Evolutionary conservation across 2,113 vertebrate genomes (phyloP), one percentile per base, ranked within the genome.

Genomic region (Procavia capensis): DNA sequence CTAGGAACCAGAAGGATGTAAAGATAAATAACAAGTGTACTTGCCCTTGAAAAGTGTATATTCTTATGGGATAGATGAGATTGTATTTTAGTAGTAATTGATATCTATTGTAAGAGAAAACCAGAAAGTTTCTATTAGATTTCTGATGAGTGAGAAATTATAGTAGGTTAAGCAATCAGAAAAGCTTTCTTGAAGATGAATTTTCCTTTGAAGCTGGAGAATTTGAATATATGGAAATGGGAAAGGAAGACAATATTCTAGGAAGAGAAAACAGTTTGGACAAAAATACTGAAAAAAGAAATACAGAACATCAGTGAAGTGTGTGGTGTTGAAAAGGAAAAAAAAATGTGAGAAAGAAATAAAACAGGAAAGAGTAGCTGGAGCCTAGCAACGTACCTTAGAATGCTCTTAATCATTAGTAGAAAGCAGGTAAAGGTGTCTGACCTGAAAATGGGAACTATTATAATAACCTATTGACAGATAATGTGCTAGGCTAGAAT

Each of bases 361-460:
- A 50, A 91, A 95, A 89, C 13, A 54, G n/a, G 68, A 89, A 74
- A 14, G 16, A 1, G 4, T 50, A 24, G 13, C 36, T 93, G 43
- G 20, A 83, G 20, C 3, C 70, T 96, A 84, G n/a, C 7, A 75
- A 81, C 76, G 10, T 66, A 74, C 25, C 74, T 92, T 36, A 85
- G 54, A 86, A 72, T 66, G 43, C 24, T 93, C 95, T 79, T n/a
- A 43, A 31, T 89, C 39, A 87, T 66, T n/a, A 79, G 20, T 63
- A 78, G 24, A 39, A 72, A 94, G 54, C 66, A 92, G 7, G n/a
- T 75, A 7, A 97, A 93, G 9, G 78, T 89, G 89, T 93, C n/a
- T 86, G 61, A 79, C 54, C 36, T 89, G 45, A 88, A 85, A 50
- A 76, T 88, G 61, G 25, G 16, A 94, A 74, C 11, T 59, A 90